Base-by-base conservation (phyloP, 2,888 invertebrate species). In the Euplagia quadripunctaria region DNA sequence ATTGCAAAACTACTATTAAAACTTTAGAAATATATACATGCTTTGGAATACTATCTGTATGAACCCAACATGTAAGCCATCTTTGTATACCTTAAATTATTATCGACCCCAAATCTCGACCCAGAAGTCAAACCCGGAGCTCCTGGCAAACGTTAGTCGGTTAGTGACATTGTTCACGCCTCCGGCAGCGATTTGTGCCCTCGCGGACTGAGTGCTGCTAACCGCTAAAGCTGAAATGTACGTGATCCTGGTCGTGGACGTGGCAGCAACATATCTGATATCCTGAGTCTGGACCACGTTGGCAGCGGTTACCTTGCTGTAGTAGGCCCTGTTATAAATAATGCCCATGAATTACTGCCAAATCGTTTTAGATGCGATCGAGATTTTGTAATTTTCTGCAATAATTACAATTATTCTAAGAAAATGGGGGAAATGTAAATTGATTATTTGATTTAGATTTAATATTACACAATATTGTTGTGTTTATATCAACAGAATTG, bases 91-190 rank as follows among this genome's bases (percentile, higher is more conserved):
- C 0, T 55, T 55, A 1, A 55, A n/a, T n/a, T n/a, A n/a, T 55
- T 55, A 55, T 7, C 55, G 66, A 3, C 66, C 66, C 66, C 66
- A 67, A 51, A 67, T 51, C 51, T 67, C 51, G 11, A 67, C 17
- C 66, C 51, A 51, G 31, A 67, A 67, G 9, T 51, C 7, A 8
- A 51, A 67, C 9, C 66, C 66, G 31, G 12, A 16, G 5, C 66
- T 43, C 0, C 11, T 2, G 8, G 7, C 17, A 52, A 51, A 67
- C 8, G 41, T 31, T 11, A 67, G 66, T 41, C 41, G 66, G 4
- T 51, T 52, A 5, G 17, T 67, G 9, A 52, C 16, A 14, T 67
- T 67, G 17, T 67, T 41, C 41, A 67, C 9, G 20, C 66, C 66
- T 9, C 66, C 66, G 1, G 16, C 1, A 31, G 2, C 9, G 31